These are phyloP conservation scores for Ochropacha duplaris DNA, from an alignment of 2,888 invertebrate genomes.

Conservation along the genomic window DNA sequence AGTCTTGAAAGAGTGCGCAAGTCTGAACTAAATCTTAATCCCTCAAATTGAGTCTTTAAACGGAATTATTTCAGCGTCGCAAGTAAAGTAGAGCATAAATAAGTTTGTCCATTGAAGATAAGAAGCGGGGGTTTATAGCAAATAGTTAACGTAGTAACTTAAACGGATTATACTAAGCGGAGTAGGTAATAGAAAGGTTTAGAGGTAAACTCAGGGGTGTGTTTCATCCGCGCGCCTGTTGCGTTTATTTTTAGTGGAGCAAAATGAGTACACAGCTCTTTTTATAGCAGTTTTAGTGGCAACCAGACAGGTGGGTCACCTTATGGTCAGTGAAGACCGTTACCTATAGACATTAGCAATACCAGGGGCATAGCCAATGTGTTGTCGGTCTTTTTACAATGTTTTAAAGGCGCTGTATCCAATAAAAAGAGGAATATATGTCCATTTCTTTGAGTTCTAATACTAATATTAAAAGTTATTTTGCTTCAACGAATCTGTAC, in stretches of 20 bases:
- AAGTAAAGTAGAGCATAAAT: background rate
- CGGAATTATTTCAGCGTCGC: background rate
- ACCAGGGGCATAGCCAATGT: no score
- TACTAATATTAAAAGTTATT: no score
- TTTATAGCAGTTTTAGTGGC: no score
- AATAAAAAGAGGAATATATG: no score
- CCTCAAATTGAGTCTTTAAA: background rate
- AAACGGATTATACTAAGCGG: constrained; percentile 12
- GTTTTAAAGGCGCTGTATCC: no score
- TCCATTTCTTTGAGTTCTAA: no score
- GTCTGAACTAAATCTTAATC: background rate
- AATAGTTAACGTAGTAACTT: constrained; percentile 6
- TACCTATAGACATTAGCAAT: no score
- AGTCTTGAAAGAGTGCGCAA: background rate
- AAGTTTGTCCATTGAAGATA: constrained; percentile 3
- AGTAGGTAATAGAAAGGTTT: constrained; percentile 3
- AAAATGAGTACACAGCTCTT: no score
- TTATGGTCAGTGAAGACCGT: no score
- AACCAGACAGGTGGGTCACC: no score
- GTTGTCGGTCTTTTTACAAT: no score
- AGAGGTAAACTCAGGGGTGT: background rate
- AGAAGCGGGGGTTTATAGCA: background rate
- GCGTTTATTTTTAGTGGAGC: background rate
- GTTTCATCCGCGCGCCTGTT: background rate
- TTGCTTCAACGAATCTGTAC: no score